Evolutionary conservation across 2,888 invertebrate genomes (phyloP).

Genomic region (Limnephilus marmoratus): DNA sequence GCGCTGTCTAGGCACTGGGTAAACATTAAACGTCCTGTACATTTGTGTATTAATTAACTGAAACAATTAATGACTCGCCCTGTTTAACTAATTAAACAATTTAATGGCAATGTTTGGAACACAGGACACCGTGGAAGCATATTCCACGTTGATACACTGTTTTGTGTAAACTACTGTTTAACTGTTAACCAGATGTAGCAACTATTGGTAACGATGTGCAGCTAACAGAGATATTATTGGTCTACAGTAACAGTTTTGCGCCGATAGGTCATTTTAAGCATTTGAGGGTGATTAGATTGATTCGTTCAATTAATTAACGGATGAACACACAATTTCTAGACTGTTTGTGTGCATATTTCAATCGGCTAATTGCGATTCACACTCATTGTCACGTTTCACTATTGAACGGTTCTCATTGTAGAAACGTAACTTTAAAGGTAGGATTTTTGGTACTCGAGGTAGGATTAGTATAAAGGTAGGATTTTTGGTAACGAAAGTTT

Average conservation of each 20-base stretch:
- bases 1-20: background rate
- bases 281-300: constrained; percentile 25
- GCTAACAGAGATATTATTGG: constrained; percentile 20
- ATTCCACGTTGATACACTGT: constrained; percentile 52
- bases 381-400: background rate
- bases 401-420: background rate
- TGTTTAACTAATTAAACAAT: constrained; percentile 57
- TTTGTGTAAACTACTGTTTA: constrained; percentile 56
- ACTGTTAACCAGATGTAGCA: constrained; percentile 51
- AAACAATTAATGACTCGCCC: constrained; percentile 51
- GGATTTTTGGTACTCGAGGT: background rate
- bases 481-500: too few species aligned
- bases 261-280: background rate
- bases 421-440: background rate
- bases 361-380: background rate
- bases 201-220: constrained; percentile 51
- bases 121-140: background rate
- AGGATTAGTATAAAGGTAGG: background rate
- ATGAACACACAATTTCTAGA: background rate
- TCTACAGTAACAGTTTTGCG: background rate
- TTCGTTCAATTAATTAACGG: constrained; percentile 12
- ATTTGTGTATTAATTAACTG: constrained; percentile 53
- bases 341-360: background rate
- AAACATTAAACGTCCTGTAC: constrained; percentile 27
- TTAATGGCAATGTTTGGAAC: constrained; percentile 50